phyloP scores from a whole-genome alignment of 2,113 vertebrate species.

The Rynchops niger region DNA sequence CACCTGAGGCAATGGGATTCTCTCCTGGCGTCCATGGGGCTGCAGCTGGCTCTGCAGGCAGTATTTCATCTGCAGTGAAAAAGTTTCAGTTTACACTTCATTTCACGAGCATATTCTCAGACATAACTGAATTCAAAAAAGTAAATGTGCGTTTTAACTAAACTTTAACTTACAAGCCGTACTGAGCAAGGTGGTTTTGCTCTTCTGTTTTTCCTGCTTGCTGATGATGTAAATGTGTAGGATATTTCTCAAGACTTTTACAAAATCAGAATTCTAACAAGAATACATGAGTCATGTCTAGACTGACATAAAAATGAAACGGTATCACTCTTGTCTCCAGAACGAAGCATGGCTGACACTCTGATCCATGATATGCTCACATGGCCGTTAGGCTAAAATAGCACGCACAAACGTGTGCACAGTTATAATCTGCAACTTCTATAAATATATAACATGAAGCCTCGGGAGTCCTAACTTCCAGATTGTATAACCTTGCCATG shows the following conservation, averaged over 20 bases:
- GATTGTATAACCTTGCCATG: not conserved
- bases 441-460: not conserved
- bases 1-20: not conserved
- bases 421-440: not conserved
- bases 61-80: not conserved
- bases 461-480: not conserved
- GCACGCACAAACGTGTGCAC: not conserved
- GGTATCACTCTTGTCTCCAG: not conserved
- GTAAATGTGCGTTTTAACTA: not conserved
- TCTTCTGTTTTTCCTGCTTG: not conserved
- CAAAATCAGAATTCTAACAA: not conserved
- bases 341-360: not conserved
- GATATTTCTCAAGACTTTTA: not conserved
- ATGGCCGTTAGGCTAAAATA: not conserved
- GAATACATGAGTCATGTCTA: not conserved
- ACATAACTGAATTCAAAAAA: not conserved
- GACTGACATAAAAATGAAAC: not conserved
- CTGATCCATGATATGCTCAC: not conserved
- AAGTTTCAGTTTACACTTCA: not conserved
- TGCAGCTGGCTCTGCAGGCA: not conserved
- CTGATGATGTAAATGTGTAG: not conserved
- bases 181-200: not conserved
- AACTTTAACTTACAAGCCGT: not conserved
- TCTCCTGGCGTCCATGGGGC: not conserved
- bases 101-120: not conserved